Evolutionary conservation across 2,888 invertebrate species (phyloP).

Genomic region (Drosophila nigritarsus): DNA sequence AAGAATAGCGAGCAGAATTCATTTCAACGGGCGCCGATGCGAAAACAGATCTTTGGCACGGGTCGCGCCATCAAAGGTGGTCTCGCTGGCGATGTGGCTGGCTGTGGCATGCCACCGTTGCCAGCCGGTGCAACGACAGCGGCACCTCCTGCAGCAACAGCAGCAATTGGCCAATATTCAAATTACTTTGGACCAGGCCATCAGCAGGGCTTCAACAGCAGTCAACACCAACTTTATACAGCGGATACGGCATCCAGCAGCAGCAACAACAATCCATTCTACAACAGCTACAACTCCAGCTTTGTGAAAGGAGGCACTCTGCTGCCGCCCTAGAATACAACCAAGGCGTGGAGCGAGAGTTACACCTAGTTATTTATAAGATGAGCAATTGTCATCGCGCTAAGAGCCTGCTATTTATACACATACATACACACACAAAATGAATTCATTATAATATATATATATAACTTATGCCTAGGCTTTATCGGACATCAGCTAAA

Average conservation of each 20-base stretch:
- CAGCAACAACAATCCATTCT: conserved; percentile 42
- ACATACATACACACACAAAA: conserved; percentile 8
- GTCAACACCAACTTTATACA: conserved; percentile 31
- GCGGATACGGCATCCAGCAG: conserved; percentile 13
- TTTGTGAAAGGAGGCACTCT: conserved; percentile 59
- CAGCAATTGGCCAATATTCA: conserved; percentile 34
- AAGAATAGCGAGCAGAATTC: conserved; percentile 27
- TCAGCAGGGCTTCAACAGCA: conserved; percentile 6
- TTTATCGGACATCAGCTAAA: not conserved
- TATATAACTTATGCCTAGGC: conserved; percentile 23
- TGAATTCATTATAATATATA: conserved; percentile 37
- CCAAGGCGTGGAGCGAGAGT: conserved; percentile 31
- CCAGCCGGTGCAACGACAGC: conserved; percentile 24
- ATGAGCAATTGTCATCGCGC: conserved; percentile 26
- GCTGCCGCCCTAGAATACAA: conserved; percentile 58
- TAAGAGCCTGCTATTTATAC: conserved; percentile 42
- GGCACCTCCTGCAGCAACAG: not conserved
- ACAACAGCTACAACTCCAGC: conserved; percentile 47
- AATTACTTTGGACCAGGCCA: conserved; percentile 34
- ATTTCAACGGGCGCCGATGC: conserved; percentile 24
- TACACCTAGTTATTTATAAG: conserved; percentile 40
- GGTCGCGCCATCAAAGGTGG: conserved; percentile 73
- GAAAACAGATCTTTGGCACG: conserved; percentile 49
- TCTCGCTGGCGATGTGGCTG: conserved; percentile 14
- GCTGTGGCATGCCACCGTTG: conserved; percentile 11